These are phyloP conservation scores for Bombus picipes DNA, from an alignment of 1,140 invertebrate species.

Conservation along the genomic window DNA sequence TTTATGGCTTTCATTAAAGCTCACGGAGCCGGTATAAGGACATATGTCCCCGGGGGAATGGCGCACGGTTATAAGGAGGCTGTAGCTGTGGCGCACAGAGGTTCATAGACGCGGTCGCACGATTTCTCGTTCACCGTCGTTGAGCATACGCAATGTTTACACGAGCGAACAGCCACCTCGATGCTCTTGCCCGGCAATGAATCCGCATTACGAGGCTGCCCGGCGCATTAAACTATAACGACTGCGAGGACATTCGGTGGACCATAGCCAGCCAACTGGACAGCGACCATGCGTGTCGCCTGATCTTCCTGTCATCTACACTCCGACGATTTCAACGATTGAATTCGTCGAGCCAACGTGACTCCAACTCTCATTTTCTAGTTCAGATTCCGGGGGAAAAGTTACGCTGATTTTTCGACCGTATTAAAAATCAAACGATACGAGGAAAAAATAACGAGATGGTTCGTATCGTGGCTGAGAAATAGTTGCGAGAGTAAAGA, in stretches of 20 bases:
- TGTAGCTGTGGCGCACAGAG: not conserved
- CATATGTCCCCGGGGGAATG: slow-evolving; percentile 44
- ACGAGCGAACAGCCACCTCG: slow-evolving; percentile 70
- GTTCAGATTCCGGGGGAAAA: no score
- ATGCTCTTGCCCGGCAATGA: slow-evolving; percentile 69
- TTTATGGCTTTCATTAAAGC: slow-evolving; percentile 77
- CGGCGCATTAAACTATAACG: slow-evolving; percentile 78
- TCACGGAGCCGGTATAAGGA: slow-evolving; percentile 58
- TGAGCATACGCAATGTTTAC: slow-evolving; percentile 70
- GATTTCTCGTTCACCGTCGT: slow-evolving; percentile 61
- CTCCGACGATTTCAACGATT: not conserved
- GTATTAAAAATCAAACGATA: not conserved
- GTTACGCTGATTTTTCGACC: no score
- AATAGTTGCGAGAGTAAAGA: not conserved
- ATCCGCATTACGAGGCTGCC: slow-evolving; percentile 75
- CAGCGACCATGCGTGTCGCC: not conserved
- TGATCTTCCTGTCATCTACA: not conserved
- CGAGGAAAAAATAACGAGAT: not conserved
- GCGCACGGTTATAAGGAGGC: slow-evolving; percentile 34
- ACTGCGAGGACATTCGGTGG: slow-evolving; percentile 68
- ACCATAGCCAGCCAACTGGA: slow-evolving; percentile 54
- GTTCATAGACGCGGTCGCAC: slow-evolving; percentile 34
- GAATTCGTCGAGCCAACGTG: not conserved
- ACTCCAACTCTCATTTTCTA: not conserved
- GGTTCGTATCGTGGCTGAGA: not conserved